Evolutionary conservation across 2,888 invertebrate species (phyloP), one percentile per base, ranked within the genome.

Genomic region (Chironomus tentans): DNA sequence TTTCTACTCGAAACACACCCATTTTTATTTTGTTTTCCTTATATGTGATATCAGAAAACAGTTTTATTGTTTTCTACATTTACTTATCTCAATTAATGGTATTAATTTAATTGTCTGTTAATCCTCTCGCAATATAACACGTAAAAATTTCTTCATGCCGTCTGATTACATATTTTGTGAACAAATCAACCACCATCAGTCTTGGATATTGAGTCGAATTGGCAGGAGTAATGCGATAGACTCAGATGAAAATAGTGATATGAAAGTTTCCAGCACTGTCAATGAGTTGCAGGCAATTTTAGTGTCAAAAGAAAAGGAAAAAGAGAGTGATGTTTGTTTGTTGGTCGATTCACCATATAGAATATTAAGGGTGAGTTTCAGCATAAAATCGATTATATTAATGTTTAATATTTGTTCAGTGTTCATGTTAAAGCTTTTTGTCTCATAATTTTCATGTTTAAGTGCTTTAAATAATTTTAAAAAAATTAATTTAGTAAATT

Each of bases 271-370:
- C 5, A 22, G 3, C n/a, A 21, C n/a, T 38, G 1, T 15, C n/a
- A 72, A 72, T 18, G 72, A 72, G 48, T 15, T 72, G 10, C 28
- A 72, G 50, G 72, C 61, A 13, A 72, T 72, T 62, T 28, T 72
- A 15, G 22, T 18, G n/a, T 38, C 13, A 15, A 56, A 56, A 56
- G 56, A 56, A 18, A 56, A 56, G 6, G 56, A 62, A 18, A 56
- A 72, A 72, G 62, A 50, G 22, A 86, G 88, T 3, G 89, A 90
- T 71, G 89, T 93, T 4, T 93, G 93, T 80, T 84, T 91, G 13
- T 87, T 93, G 79, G 87, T 89, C 50, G 92, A 93, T 80, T 93
- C 91, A 79, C 92, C 92, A 0, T 91, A 87, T 80, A 84, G 91
- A 78, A 91, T 92, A 78, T 82, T 91, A 13, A 86, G 90, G 86